Base-by-base conservation (phyloP, 1,140 invertebrate genomes). In the Contarinia nasturtii region DNA sequence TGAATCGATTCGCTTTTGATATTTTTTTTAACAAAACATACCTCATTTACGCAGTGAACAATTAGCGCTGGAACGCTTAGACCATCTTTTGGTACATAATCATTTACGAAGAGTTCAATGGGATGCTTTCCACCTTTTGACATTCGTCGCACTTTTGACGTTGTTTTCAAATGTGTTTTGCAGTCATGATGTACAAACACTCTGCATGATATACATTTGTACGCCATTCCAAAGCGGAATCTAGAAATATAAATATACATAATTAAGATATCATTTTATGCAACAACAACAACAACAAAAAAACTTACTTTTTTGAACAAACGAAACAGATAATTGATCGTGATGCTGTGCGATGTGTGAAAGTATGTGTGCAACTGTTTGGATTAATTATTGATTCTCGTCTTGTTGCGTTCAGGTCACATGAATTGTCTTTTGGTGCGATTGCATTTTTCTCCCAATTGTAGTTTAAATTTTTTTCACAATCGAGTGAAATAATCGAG, bases 51-150 rank as follows among this genome's bases (percentile, higher is more conserved):
- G 61, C 92, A 96, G 60, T 96, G 90, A 40, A 96, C 81, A 51
- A 98, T 73, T 1, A 97, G 59, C 1, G 86, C 82, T 10, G 94
- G 94, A 38, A 98, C 81, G 82, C 93, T 89, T 2, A 93, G 94
- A 19, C 84, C 69, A 7, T 74, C 73, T 37, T 67, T 66, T 11
- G 90, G 87, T 0, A 82, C 79, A 59, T 79, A 91, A 61, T 93
- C 87, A 10, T 3, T 5, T 27, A 27, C 10, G 27, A 27, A 27
- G 3, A 22, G 79, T 73, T 54, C 91, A 78, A n/a, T 72, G 73
- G 15, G 81, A 79, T 70, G 80, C 61, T 52, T 71, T 55, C 40
- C 51, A 53, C n/a, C 27, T 34, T 46, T 61, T 63, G 0, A 53
- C 34, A 5, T 56, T 60, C 8, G 61, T 58, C 7, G 61, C 63